Conservation (phyloP, 1,140 invertebrate species). For the Phenacoccus solenopsis region DNA sequence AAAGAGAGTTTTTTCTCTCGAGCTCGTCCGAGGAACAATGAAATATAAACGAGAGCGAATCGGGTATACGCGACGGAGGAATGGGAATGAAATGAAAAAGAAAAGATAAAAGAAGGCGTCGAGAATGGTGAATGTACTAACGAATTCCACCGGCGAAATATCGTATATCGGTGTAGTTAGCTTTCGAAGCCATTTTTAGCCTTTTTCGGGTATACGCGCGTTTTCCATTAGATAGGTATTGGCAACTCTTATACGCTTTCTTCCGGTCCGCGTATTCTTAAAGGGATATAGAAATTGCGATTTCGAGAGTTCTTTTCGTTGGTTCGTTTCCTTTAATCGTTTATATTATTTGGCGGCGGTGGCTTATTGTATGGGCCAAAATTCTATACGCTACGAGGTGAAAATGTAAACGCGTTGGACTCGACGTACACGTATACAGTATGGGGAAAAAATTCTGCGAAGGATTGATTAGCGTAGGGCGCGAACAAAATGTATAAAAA, state of each 20-base stretch:
- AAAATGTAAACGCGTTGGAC: too few relatives aligned
- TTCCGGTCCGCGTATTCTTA: neutral
- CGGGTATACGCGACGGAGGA: too few relatives aligned
- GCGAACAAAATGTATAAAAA: too few relatives aligned
- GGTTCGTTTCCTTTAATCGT: neutral
- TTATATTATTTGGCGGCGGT: slow-evolving; percentile 11
- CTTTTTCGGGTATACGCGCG: neutral
- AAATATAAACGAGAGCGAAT: too few relatives aligned
- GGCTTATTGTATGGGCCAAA: too few relatives aligned
- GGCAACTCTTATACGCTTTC: neutral
- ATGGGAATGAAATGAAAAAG: slow-evolving; percentile 5
- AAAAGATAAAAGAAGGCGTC: slow-evolving; percentile 10
- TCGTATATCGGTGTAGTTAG: neutral
- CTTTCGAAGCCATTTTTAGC: neutral
- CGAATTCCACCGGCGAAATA: neutral
- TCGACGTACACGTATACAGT: too few relatives aligned
- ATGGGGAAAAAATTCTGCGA: too few relatives aligned
- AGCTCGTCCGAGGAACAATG: too few relatives aligned
- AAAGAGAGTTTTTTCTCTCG: too few relatives aligned
- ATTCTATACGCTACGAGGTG: too few relatives aligned
- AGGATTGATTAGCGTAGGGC: too few relatives aligned
- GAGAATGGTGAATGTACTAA: neutral
- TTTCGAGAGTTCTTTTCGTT: neutral
- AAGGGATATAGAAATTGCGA: neutral
- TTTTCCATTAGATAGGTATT: neutral